Percentiles rank a stretch among this genome's conserved stretches.
phyloP scores from a whole-genome alignment of 2,888 invertebrate species.

The Cantharis lateralis region DNA sequence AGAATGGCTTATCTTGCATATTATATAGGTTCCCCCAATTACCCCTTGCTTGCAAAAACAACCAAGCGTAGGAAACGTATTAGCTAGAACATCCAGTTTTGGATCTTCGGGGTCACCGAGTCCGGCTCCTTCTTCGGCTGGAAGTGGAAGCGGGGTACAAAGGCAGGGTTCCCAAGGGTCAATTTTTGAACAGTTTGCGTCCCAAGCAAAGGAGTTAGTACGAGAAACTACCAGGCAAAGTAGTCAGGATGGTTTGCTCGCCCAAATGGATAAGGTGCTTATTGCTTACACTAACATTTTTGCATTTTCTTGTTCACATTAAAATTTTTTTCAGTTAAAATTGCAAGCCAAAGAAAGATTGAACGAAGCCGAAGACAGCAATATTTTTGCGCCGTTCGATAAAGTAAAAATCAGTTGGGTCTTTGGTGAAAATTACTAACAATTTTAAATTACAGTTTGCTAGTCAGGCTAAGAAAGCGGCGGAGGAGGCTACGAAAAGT shows the following conservation, averaged over 20 bases:
- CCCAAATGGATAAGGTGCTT: conserved; percentile 87
- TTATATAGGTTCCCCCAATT: conserved; percentile 59
- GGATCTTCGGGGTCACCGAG: conserved; percentile 58
- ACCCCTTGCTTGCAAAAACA: conserved; percentile 62
- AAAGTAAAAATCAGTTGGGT: conserved; percentile 63
- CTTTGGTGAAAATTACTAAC: background rate
- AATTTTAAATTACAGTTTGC: conserved; percentile 65
- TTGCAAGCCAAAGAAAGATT: conserved; percentile 64
- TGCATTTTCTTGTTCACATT: background rate
- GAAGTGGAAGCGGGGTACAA: conserved; percentile 53
- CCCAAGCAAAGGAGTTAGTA: conserved; percentile 87
- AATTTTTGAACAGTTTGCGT: conserved; percentile 83
- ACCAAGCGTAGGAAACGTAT: conserved; percentile 64
- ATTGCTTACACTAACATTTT: conserved; percentile 1
- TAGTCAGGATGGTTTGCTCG: conserved; percentile 85
- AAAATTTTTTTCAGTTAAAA: conserved; percentile 58
- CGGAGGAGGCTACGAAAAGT: conserved; percentile 79
- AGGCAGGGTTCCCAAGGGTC: conserved; percentile 85
- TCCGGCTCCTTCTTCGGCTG: conserved; percentile 48
- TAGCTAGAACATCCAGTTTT: conserved; percentile 68
- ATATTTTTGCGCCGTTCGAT: conserved; percentile 78
- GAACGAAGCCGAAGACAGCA: conserved; percentile 73
- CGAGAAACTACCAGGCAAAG: conserved; percentile 86
- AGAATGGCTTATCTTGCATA: conserved; percentile 19
- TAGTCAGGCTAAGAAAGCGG: conserved; percentile 85